A percentile compares a stretch with the other conserved stretches of the same genome.
Conservation (phyloP, 2,888 invertebrate genomes). For the Temnothorax ravouxi region DNA sequence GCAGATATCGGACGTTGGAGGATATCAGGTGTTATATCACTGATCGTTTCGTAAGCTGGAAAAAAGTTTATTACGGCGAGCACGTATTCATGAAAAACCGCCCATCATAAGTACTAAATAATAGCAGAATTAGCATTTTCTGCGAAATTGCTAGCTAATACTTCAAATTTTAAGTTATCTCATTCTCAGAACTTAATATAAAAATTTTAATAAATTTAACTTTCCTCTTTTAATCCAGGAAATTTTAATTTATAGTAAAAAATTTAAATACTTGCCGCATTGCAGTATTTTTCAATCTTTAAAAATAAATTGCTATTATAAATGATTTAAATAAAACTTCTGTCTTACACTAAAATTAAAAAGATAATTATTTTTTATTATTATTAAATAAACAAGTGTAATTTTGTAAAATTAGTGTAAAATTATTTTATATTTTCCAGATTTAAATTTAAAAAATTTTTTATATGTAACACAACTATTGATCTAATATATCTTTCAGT, state of each 20-base stretch:
- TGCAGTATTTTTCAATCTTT: not conserved
- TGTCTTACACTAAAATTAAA: not conserved
- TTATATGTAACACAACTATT: not conserved
- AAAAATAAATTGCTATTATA: not conserved
- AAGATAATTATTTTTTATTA: not conserved
- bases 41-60: slow-evolving; percentile 33
- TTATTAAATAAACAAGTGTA: not conserved
- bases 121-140: not conserved
- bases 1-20: slow-evolving; percentile 31
- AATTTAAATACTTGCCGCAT: not conserved
- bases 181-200: not conserved
- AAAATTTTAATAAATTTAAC: slow-evolving; percentile 16
- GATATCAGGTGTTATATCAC: slow-evolving; percentile 51
- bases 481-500: not conserved
- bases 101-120: slow-evolving; percentile 18
- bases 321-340: slow-evolving; percentile 4
- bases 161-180: not conserved
- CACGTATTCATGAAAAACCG: slow-evolving; percentile 39
- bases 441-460: slow-evolving; percentile 12
- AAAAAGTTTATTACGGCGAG: slow-evolving; percentile 36
- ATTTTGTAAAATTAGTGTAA: not conserved
- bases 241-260: not conserved
- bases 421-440: not conserved
- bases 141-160: slow-evolving; percentile 11
- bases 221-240: not conserved